Conservation (phyloP, 2,888 invertebrate species). For the Dryomyza anilis region DNA sequence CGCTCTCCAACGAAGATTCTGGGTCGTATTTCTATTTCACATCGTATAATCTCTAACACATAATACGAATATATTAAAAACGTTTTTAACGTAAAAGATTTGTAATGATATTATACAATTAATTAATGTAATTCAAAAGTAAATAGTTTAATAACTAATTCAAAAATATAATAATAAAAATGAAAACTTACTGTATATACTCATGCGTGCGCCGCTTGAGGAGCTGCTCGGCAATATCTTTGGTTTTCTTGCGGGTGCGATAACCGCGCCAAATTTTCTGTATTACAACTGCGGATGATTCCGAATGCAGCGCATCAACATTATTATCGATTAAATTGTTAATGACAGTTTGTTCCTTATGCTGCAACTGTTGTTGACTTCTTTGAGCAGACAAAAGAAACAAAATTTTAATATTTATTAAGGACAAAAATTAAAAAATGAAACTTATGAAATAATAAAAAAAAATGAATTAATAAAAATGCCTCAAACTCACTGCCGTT, state of each 20-base stretch:
- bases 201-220: conserved; percentile 80
- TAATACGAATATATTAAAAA: background rate
- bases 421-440: too few species aligned
- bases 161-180: too few species aligned
- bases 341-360: conserved; percentile 48
- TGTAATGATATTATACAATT: background rate
- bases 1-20: too few species aligned
- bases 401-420: background rate
- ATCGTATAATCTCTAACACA: too few species aligned
- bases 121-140: too few species aligned
- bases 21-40: too few species aligned
- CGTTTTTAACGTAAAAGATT: background rate
- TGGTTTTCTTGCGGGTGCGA: conserved; percentile 70
- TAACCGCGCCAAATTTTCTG: conserved; percentile 89
- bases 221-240: conserved; percentile 68
- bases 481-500: conserved; percentile 56
- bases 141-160: too few species aligned
- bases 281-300: conserved; percentile 75
- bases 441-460: too few species aligned
- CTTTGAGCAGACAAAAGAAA: conserved; percentile 6
- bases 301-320: conserved; percentile 42
- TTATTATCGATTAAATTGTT: conserved; percentile 40
- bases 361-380: conserved; percentile 42
- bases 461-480: too few species aligned
- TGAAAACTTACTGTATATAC: conserved; percentile 74